Conservation (phyloP, 2,113 vertebrate species). For the Rhynchopsitta pachyrhyncha region DNA sequence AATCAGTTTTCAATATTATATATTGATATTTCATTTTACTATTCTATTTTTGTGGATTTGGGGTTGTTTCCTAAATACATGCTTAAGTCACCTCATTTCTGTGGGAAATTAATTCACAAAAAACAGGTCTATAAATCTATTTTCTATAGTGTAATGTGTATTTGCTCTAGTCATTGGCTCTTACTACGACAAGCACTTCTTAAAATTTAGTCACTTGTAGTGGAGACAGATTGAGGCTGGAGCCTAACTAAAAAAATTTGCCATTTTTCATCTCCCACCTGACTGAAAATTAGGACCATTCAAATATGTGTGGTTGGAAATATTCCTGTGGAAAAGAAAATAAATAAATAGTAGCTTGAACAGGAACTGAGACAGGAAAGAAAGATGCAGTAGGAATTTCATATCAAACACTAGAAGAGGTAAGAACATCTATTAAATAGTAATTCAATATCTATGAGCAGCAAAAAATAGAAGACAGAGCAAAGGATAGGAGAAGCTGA, state of each 20-base stretch:
- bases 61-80: background rate
- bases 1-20: background rate
- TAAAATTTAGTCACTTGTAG: background rate
- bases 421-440: background rate
- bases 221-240: background rate
- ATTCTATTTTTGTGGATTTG: background rate
- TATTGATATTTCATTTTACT: background rate
- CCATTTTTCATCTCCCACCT: background rate
- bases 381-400: background rate
- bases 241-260: background rate
- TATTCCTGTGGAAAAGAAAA: background rate
- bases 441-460: background rate
- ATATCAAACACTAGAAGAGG: background rate
- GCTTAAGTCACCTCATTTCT: background rate
- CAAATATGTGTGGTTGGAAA: background rate
- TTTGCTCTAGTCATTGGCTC: background rate
- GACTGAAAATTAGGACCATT: background rate
- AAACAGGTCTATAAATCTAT: rapidly evolving
- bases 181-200: background rate
- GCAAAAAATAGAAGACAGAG: background rate
- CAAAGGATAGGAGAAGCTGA: background rate
- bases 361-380: background rate
- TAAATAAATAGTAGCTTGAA: background rate
- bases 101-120: background rate
- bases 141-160: background rate